Percentiles rank a stretch among this genome's conserved stretches.
Conservation (phyloP, 2,888 invertebrate genomes). For the Hemicrepidius hirtus region DNA sequence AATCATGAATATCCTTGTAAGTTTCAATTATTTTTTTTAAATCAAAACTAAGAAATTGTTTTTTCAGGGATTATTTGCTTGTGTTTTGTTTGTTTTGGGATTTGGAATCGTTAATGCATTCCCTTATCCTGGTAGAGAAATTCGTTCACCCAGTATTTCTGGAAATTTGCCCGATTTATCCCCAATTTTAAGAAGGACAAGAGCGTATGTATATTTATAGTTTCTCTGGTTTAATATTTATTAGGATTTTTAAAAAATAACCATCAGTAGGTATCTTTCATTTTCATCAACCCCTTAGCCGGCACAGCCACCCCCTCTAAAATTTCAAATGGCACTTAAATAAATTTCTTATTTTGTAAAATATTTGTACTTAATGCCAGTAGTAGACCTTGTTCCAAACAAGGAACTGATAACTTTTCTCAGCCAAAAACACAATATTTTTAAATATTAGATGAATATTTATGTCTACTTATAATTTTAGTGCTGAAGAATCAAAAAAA, state of each 20-base stretch:
- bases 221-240: too few species aligned
- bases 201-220: slow-evolving; percentile 1
- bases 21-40: background rate
- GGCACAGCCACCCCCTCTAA: too few species aligned
- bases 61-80: slow-evolving; percentile 10
- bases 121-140: slow-evolving; percentile 10
- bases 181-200: background rate
- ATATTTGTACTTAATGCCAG: too few species aligned
- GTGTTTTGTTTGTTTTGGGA: background rate
- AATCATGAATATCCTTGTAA: slow-evolving; percentile 3
- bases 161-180: background rate
- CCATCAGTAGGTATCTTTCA: too few species aligned
- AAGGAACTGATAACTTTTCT: too few species aligned
- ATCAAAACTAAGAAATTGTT: background rate
- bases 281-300: too few species aligned
- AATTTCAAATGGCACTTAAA: too few species aligned
- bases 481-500: slow-evolving; percentile 17
- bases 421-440: background rate
- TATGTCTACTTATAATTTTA: background rate
- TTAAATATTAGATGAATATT: background rate
- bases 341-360: too few species aligned
- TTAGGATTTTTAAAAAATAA: too few species aligned
- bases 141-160: background rate
- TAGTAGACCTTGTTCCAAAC: too few species aligned
- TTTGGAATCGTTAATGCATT: background rate